Percentiles rank a stretch among this genome's conserved stretches.
Evolutionary conservation across 2,113 vertebrate species (phyloP).

Genomic region (Eudyptes chrysolophus): DNA sequence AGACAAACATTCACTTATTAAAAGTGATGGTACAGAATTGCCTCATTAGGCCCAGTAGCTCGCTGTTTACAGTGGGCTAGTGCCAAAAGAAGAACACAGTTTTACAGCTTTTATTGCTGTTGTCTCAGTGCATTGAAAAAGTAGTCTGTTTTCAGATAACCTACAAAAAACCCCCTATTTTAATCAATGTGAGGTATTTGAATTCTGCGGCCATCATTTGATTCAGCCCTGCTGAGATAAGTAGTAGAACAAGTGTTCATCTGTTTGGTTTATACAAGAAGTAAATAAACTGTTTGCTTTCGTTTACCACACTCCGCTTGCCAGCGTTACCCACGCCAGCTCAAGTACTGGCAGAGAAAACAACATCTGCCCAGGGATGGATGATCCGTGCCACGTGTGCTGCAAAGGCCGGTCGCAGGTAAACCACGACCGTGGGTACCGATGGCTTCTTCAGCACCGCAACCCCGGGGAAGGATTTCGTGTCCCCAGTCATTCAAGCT

Average conservation of each 20-base stretch:
- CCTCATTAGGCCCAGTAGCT: constrained; percentile 22
- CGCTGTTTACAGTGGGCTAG: constrained; percentile 20
- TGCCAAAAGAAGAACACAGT: constrained; percentile 36
- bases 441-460: background rate
- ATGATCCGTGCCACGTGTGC: fast-evolving
- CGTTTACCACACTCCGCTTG: background rate
- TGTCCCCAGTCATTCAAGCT: background rate
- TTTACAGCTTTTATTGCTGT: constrained; percentile 28
- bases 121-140: background rate
- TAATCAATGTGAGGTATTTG: background rate
- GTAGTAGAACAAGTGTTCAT: background rate
- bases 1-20: constrained; percentile 62
- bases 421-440: fast-evolving
- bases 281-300: background rate
- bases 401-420: fast-evolving
- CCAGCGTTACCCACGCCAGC: background rate
- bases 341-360: background rate
- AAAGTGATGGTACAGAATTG: constrained; percentile 46
- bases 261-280: background rate
- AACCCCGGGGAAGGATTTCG: fast-evolving
- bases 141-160: background rate
- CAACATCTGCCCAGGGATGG: background rate
- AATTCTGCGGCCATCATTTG: background rate
- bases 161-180: background rate
- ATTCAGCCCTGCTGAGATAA: background rate